Evolutionary conservation across 2,888 invertebrate species (phyloP).

Genomic region (Rhynchonema sp.): DNA sequence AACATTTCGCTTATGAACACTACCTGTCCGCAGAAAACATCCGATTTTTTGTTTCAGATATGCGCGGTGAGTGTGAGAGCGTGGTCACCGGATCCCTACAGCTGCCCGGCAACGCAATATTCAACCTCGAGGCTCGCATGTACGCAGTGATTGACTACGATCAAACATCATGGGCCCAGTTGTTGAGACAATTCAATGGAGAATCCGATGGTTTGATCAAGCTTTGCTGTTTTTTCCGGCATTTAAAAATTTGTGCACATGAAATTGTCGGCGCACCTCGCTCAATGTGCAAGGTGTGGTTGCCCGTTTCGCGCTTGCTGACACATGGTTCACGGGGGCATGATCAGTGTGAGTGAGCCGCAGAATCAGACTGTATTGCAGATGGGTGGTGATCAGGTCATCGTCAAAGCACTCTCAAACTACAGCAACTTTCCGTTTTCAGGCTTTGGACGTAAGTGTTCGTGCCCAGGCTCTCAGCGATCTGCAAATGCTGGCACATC

Average conservation of each 20-base stretch:
- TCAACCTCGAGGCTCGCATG: not conserved
- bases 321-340: no score
- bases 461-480: not conserved
- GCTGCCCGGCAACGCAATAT: not conserved
- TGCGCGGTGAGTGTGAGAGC: not conserved
- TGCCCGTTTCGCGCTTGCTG: no score
- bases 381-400: no score
- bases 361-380: no score
- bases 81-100: not conserved
- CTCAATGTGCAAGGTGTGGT: no score
- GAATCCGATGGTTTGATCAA: not conserved
- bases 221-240: not conserved
- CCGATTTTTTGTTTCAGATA: not conserved
- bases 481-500: not conserved
- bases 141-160: not conserved
- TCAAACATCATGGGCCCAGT: not conserved
- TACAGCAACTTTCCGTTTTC: no score
- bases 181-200: not conserved
- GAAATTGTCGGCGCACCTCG: no score
- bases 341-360: no score
- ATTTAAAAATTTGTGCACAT: no score
- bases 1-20: not conserved
- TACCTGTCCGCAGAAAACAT: not conserved
- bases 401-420: no score
- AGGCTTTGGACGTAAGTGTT: not conserved